Base-by-base conservation (phyloP, 2,797 vertebrate species). In the Scolopax rusticola region DNA sequence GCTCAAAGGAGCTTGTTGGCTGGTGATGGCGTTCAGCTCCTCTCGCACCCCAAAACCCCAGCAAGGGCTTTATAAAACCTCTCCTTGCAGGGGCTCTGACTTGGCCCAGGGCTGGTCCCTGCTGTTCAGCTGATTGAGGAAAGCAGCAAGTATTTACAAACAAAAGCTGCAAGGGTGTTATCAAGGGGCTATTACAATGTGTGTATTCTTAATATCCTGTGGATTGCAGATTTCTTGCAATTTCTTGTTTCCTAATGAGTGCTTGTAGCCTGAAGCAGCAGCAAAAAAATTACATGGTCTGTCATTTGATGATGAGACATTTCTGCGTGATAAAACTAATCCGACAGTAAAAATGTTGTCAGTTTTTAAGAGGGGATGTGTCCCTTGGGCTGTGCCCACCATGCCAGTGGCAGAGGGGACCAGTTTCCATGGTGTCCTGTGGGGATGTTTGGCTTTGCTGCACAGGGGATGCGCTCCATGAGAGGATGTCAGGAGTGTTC, bases 361-460 rank as follows among this genome's bases (percentile, higher is more conserved):
- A 1, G 16, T 11, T 19, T 54, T 43, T n/a, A 56, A 8, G 2
- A 18, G 70, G 57, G 50, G 19, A 3, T 1, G 10, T 0, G 3
- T 36, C 15, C 24, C n/a, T 9, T 3, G 5, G 33, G 54, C 54
- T 27, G n/a, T 10, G 48, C 12, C 48, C 30, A 32, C 0, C 2
- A 20, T 43, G 33, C 11, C 2, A 23, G 64, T 5, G 15, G 2
- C 8, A 4, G n/a, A 7, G 21, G 8, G 16, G 6, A 28, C 11
- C 1, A 32, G 18, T 30, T 10, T 23, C 50, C 14, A 1, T 1
- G 8, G 36, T 1, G 6, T 38, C 56, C 69, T 2, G 0, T 9
- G n/a, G 28, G 28, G 71, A 12, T 8, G 40, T 13, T 43, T 2
- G 1, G 32, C 65, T 43, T 30, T 36, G 59, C 27, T 9, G 38